Evolutionary conservation across 35 echinoderm and acorn worm species (phyloP), one percentile per base, ranked within the genome.

Genomic region (Amphiura filiformis): DNA sequence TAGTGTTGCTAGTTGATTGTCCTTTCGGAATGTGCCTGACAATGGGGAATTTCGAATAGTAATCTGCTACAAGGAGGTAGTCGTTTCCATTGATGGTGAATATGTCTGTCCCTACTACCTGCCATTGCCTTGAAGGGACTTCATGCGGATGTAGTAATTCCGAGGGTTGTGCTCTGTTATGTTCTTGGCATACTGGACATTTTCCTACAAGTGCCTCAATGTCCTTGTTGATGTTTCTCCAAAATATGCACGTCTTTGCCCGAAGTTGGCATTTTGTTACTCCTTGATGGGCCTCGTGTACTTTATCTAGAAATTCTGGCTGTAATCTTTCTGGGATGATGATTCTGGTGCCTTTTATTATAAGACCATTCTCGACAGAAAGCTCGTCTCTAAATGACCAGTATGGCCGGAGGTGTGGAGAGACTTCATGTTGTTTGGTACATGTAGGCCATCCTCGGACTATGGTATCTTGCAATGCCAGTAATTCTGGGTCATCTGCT

Each of bases 201-300:
- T 57, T 36, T 57, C 20, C 56, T 1, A 80, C 37, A n/a, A 80
- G 39, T 70, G 39, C 61, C 44, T 90, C 88, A 42, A 90, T 90
- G 57, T 90, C 80, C 57, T 90, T 83, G 22, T 70, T 90, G 44
- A 90, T 90, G 37, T 78, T 38, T 26, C 13, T 14, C 86, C 86
- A 81, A 35, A 31, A 88, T 0, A 84, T 49, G 64, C 44, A 61
- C 23, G 75, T 78, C 37, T 86, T 91, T 15, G 90, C 84, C 12
- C 90, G 33, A 26, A 91, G 57, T 40, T 91, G 57, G 33, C 75
- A 84, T 33, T 93, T 93, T 14, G 18, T 31, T 23, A 89, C 76
- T 22, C 84, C 90, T 47, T 93, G 91, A 35, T 93, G 91, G 28
- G 26, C 79, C 32, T 93, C 91, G 34, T 93, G 85, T 3, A 93